Conservation (phyloP, 1,140 invertebrate species). For the Lordiphosa stackelbergi region DNA sequence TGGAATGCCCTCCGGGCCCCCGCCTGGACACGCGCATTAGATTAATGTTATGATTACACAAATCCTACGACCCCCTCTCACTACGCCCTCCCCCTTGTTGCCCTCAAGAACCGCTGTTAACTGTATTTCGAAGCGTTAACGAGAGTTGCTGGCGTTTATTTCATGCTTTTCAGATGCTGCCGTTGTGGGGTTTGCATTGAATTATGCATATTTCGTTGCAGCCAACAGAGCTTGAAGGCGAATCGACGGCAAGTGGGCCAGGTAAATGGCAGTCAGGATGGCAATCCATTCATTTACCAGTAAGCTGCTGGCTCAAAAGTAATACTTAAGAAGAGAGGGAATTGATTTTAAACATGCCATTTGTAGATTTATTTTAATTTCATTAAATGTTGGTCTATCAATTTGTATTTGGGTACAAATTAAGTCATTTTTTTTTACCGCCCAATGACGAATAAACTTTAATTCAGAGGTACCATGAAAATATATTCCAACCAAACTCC, state of each 20-base stretch:
- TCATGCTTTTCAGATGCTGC: constrained; percentile 38
- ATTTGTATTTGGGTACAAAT: too few species aligned
- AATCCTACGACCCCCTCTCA: not conserved
- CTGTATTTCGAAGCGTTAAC: constrained; percentile 47
- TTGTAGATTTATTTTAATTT: too few species aligned
- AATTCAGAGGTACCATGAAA: too few species aligned
- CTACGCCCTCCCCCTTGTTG: not conserved
- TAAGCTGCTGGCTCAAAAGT: too few species aligned
- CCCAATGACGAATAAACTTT: too few species aligned
- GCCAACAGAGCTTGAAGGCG: constrained; percentile 11
- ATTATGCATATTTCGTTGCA: constrained; percentile 65
- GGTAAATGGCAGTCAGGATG: not conserved
- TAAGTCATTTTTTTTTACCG: too few species aligned
- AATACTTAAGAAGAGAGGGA: too few species aligned
- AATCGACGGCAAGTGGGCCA: not conserved
- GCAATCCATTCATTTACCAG: too few species aligned
- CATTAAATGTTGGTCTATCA: too few species aligned
- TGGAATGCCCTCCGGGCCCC: constrained; percentile 34
- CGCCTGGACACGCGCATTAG: constrained; percentile 53
- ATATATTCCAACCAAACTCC: too few species aligned
- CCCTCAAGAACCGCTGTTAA: not conserved
- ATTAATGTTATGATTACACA: constrained; percentile 63
- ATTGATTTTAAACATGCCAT: too few species aligned
- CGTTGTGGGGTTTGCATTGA: constrained; percentile 38
- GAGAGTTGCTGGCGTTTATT: constrained; percentile 48